Conservation (phyloP, 2,888 invertebrate species). For the Stenchaetothrips biformis region DNA sequence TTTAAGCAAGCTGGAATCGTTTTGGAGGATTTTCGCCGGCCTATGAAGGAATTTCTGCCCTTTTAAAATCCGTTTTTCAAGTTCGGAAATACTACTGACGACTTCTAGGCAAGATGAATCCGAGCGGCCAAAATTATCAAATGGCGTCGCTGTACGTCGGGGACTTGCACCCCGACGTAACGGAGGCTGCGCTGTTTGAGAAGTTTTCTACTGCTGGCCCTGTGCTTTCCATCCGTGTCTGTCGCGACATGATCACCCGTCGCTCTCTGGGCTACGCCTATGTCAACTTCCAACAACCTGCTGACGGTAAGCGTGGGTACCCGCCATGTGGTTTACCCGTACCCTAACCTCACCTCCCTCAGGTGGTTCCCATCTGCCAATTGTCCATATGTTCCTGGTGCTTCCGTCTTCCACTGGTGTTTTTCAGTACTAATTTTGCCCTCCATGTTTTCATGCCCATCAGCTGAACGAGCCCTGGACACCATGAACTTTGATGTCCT, state of each 20-base stretch:
- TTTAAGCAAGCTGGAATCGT: not conserved
- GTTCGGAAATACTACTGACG: not conserved
- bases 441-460: slow-evolving; percentile 25
- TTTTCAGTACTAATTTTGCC: not conserved
- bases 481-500: slow-evolving; percentile 99
- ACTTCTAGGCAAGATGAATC: slow-evolving; percentile 60
- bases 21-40: not conserved
- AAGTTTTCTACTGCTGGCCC: slow-evolving; percentile 99
- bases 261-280: slow-evolving; percentile 99
- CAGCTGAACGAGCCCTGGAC: slow-evolving; percentile 97
- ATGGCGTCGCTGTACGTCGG: slow-evolving; percentile 99
- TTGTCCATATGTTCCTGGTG: too few relatives aligned
- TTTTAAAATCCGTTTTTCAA: slow-evolving; percentile 4
- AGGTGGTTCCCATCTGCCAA: slow-evolving; percentile 7
- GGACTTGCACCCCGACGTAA: slow-evolving; percentile 96
- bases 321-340: not conserved
- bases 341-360: slow-evolving; percentile 5
- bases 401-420: too few relatives aligned
- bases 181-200: slow-evolving; percentile 98
- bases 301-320: slow-evolving; percentile 77
- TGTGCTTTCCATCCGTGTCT: slow-evolving; percentile 96
- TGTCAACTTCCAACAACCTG: slow-evolving; percentile 99
- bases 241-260: slow-evolving; percentile 95
- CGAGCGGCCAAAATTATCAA: slow-evolving; percentile 79
- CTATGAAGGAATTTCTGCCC: not conserved